Conservation (phyloP, 2,113 vertebrate species). For the Eretmochelys imbricata region DNA sequence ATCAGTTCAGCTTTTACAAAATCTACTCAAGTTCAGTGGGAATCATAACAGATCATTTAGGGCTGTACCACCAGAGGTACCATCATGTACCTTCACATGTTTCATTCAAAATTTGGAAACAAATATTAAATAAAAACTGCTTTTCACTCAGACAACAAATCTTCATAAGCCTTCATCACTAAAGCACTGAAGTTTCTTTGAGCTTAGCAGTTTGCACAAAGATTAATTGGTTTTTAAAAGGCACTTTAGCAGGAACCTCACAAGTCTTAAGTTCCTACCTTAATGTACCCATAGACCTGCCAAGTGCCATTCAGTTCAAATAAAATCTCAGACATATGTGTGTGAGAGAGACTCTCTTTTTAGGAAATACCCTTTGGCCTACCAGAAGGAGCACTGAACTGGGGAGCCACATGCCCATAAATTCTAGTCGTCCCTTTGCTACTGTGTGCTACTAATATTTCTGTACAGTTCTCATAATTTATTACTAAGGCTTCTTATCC, state of each 20-base stretch:
- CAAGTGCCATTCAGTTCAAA: too few species aligned
- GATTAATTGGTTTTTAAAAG: background rate
- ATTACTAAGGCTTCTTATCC: background rate
- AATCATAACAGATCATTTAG: background rate
- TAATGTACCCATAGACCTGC: background rate
- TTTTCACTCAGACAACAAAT: background rate
- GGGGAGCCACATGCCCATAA: background rate
- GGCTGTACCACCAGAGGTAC: background rate
- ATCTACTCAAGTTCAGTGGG: background rate
- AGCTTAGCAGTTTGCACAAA: background rate
- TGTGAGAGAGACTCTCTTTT: background rate
- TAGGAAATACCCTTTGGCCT: background rate
- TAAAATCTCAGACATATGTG: background rate
- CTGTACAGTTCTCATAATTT: background rate
- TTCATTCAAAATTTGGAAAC: background rate
- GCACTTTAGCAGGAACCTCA: background rate
- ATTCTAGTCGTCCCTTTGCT: background rate
- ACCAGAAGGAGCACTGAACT: background rate
- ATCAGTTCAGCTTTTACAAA: conserved; percentile 12
- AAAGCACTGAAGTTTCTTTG: background rate
- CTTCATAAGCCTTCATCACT: background rate
- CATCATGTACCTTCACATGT: background rate
- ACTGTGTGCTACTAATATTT: background rate
- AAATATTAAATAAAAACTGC: background rate
- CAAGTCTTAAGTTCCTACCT: background rate